Base-by-base conservation (phyloP, 2,888 invertebrate species). In the Fragum fragum region DNA sequence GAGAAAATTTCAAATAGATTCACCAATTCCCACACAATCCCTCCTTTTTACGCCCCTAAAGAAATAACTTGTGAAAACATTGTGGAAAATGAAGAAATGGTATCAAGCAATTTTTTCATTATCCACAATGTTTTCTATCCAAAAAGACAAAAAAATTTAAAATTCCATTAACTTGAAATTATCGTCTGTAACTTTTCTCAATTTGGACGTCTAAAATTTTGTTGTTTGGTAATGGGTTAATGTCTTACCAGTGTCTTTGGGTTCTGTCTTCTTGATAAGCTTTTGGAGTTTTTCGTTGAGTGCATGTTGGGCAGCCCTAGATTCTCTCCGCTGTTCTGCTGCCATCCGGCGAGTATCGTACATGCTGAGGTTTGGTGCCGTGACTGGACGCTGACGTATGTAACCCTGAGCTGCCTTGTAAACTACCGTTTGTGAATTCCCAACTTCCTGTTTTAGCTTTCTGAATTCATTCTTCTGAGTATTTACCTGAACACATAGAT, bases 361-460 rank as follows among this genome's bases (percentile, higher is more conserved):
- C 81, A 77, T 82, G 18, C 83, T 85, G 29, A 93, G 76, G 68
- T 90, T 88, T n/a, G 93, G 92, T 7, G 92, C 91, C 23, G 91
- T 90, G 57, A 92, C 79, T 11, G 93, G 93, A 28, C 93, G 90
- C 16, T 86, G 80, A 36, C 93, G 82, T 1, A 93, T 88, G 75
- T 86, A 91, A 1, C 93, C 93, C 11, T 91, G 91, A 39, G 88
- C 88, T 0, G 91, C 88, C 32, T 83, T 81, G 75, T 91, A 88
- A 16, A 93, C 89, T 14, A 86, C 87, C 26, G 88, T 85, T 83
- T 92, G 89, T 11, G 93, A 92, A 21, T 86, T 77, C 21, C 32
- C 73, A 11, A 93, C 88, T 29, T 91, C 91, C 14, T 77, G 57
- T 59, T 90, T 88, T 29, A 93, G 84, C 39, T 87, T 83, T 11